Evolutionary conservation across 92 coral and sea anemone species (phyloP), one percentile per base, ranked within the genome.

Genomic region (Parazoanthus swiftii): DNA sequence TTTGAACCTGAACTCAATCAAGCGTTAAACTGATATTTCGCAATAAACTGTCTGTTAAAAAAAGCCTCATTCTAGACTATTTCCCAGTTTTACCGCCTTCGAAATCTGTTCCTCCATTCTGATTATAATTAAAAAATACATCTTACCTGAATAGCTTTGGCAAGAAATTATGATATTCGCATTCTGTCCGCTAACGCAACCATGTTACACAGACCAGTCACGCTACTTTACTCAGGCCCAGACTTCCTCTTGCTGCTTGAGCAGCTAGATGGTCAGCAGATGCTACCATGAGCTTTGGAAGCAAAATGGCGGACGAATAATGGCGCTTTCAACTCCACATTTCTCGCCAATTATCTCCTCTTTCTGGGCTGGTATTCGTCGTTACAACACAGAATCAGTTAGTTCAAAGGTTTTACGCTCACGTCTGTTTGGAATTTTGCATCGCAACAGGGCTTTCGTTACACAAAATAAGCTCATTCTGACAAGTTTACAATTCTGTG

Each of bases 241-340:
- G 44, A 74, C 77, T 29, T 82, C 35, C 51, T 42, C 51, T 46
- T 48, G 51, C 51, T 35, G 48, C 44, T 21, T 63, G 74, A 63
- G 58, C 77, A 43, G 26, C 76, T 43, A 50, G 16, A 10, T 39
- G 78, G 71, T 75, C 91, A 89, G 91, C 79, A 75, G 88, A 58
- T 16, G 20, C 43, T 36, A 56, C 58, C 77, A 58, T 70, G 74
- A 72, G 72, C 20, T 36, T 29, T 29, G 3, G 46, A 44, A 72
- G 59, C 88, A 86, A 90, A 42, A 90, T 90, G 92, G 92, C 90
- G 90, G 92, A 79, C n/a, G 35, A 9, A 16, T 48, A 25, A 79
- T 79, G 82, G 82, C 67, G 66, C 50, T 79, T 25, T 11, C 9
- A 44, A 29, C 63, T 79, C 67, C 21, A n/a, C 35, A 9, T 79